Evolutionary conservation across 37 sponge, comb jelly and placozoan genomes (phyloP).

Genomic region (Amphimedon queenslandica): DNA sequence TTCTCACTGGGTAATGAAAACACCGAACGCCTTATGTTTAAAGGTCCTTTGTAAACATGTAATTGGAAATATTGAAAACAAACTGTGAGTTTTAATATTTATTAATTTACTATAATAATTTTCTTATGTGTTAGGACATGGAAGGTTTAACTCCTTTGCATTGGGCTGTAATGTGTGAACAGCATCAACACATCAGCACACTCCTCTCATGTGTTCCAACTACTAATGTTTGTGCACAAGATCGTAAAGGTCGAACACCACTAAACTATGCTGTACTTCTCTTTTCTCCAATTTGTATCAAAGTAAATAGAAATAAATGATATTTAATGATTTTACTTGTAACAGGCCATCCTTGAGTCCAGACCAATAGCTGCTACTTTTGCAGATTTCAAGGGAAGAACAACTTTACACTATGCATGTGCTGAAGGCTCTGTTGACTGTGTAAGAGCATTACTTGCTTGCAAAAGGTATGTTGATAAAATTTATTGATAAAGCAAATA

Average conservation of each 20-base stretch:
- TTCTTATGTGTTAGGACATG: slow-evolving; percentile 29
- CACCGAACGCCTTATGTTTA: slow-evolving; percentile 62
- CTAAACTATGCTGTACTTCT: slow-evolving; percentile 75
- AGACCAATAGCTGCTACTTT: slow-evolving; percentile 40
- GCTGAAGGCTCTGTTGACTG: slow-evolving; percentile 74
- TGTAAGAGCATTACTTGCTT: slow-evolving; percentile 58
- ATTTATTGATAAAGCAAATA: no score
- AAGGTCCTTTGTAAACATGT: slow-evolving; percentile 55
- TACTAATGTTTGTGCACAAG: slow-evolving; percentile 39
- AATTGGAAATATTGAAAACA: slow-evolving; percentile 23
- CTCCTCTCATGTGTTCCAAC: slow-evolving; percentile 32
- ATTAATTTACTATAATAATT: neutral
- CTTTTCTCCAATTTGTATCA: slow-evolving; percentile 63
- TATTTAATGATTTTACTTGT: neutral
- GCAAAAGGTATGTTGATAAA: slow-evolving; percentile 42
- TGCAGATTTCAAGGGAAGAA: slow-evolving; percentile 61
- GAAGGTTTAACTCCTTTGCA: slow-evolving; percentile 73
- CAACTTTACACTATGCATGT: slow-evolving; percentile 80
- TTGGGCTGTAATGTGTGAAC: slow-evolving; percentile 88
- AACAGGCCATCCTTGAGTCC: slow-evolving; percentile 60
- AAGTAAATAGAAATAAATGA: slow-evolving; percentile 20
- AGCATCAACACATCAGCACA: slow-evolving; percentile 51
- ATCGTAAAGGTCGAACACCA: slow-evolving; percentile 66
- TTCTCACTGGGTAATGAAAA: slow-evolving; percentile 75
- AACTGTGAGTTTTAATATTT: slow-evolving; percentile 27